Percentiles rank a stretch among this genome's conserved stretches.
Evolutionary conservation across 2,888 invertebrate genomes (phyloP).

Genomic region (Zonitis immaculata): DNA sequence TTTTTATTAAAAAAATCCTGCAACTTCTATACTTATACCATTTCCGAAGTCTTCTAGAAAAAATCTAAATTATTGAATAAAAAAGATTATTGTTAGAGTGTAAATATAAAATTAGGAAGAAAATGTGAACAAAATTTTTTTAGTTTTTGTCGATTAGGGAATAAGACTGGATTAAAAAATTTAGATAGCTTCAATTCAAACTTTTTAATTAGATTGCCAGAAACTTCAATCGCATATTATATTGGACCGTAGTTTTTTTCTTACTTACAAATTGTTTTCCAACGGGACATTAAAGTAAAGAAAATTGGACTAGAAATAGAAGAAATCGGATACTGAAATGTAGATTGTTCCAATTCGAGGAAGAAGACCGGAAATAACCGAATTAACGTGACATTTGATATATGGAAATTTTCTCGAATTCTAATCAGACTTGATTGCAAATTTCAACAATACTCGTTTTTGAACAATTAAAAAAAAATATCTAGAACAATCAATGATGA

Average conservation of each 20-base stretch:
- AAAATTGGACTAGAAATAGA: background rate
- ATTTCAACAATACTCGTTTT: too few species aligned
- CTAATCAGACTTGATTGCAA: too few species aligned
- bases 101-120: too few species aligned
- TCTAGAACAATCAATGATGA: too few species aligned
- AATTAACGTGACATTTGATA: background rate
- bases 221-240: constrained; percentile 4
- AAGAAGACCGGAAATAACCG: background rate
- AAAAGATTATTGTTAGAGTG: too few species aligned
- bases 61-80: too few species aligned
- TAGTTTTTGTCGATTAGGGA: background rate
- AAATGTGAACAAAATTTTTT: too few species aligned
- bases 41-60: too few species aligned
- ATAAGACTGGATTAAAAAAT: background rate
- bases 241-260: background rate
- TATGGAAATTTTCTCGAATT: too few species aligned
- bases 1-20: constrained; percentile 20
- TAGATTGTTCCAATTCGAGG: background rate
- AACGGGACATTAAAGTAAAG: background rate
- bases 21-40: too few species aligned
- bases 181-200: constrained; percentile 7
- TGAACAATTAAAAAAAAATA: too few species aligned
- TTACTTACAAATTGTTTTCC: background rate
- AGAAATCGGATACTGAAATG: background rate
- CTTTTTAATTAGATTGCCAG: constrained; percentile 15